Evolutionary conservation across 2,888 invertebrate genomes (phyloP), one percentile per base, ranked within the genome.

Genomic region (Pammene aurita): DNA sequence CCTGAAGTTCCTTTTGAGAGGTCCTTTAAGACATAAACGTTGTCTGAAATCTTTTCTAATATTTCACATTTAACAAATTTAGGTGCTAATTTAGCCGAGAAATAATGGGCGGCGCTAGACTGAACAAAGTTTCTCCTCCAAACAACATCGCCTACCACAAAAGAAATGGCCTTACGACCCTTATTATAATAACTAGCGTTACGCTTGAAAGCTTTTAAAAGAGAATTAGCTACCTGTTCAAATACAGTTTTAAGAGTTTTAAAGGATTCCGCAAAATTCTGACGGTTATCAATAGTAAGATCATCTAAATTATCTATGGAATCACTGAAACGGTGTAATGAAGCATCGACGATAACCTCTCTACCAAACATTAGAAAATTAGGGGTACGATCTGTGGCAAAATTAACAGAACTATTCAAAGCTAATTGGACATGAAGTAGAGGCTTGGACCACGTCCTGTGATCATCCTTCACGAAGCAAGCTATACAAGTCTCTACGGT

Each of bases 331-430:
- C 56, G 44, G 50, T 66, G 66, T 11, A 58, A 42, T 9, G 50
- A 44, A n/a, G 48, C 66, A 44, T 67, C 66, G 6, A 54, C 35
- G 54, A 67, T 67, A 11, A 52, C 16, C 35, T 60, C 66, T 18
- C 60, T 42, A 54, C 66, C 66, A 18, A 67, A 67, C 66, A 67
- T 67, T 5, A 67, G 26, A 55, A 67, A 58, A 44, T 66, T 58
- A 42, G 66, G 66, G 16, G 57, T 66, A 50, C 11, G 52, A 13
- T 57, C 66, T 7, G 58, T 58, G 1, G 48, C 66, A 41, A 66
- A 54, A 1, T 54, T 66, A 13, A 66, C 14, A 52, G 58, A 35
- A 41, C 50, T 57, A 60, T 66, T 66, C 13, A 66, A 57, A 42
- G 60, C 66, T 11, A 48, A 18, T 44, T 66, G 66, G 34, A 67